A percentile compares a stretch with the other conserved stretches of the same genome.
Evolutionary conservation across 2,113 vertebrate genomes (phyloP).

Genomic region (Phyllostomus hastatus): DNA sequence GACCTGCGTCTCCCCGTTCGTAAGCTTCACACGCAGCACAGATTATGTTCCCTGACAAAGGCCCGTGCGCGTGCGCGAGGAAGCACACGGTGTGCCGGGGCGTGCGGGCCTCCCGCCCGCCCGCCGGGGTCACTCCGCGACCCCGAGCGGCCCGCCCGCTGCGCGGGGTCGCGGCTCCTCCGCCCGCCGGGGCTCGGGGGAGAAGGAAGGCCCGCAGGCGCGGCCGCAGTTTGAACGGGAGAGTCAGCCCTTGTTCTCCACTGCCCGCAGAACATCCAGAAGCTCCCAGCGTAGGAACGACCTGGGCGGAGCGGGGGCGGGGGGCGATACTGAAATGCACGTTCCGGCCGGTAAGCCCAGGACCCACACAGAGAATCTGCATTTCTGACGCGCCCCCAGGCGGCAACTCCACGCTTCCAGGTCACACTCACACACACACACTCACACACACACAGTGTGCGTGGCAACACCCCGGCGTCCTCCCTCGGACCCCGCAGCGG

Average conservation of each 20-base stretch:
- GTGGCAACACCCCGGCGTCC: background rate
- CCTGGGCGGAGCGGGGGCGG: background rate
- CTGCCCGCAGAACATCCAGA: background rate
- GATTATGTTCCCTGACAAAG: constrained; percentile 78
- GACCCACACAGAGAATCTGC: background rate
- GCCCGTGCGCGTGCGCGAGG: constrained; percentile 65
- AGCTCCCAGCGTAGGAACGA: background rate
- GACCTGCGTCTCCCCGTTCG: constrained; percentile 77
- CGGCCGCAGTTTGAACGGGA: constrained; percentile 53
- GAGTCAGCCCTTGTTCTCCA: constrained; percentile 55
- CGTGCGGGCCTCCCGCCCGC: constrained; percentile 66
- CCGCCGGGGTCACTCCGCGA: constrained; percentile 46
- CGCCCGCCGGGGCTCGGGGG: constrained; percentile 17
- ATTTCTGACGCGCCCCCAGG: background rate
- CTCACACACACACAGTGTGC: background rate
- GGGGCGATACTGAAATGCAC: background rate
- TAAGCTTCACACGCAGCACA: constrained; percentile 73
- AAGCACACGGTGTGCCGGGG: constrained; percentile 65
- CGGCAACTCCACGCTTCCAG: background rate
- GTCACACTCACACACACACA: background rate
- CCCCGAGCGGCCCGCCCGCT: constrained; percentile 40
- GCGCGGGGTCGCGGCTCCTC: background rate
- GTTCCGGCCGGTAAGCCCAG: background rate
- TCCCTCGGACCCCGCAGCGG: background rate
- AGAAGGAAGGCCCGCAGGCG: constrained; percentile 18